A percentile compares a stretch with the other conserved stretches of the same genome.
Conservation (phyloP, 2,113 vertebrate species). For the Edolisoma coerulescens region DNA sequence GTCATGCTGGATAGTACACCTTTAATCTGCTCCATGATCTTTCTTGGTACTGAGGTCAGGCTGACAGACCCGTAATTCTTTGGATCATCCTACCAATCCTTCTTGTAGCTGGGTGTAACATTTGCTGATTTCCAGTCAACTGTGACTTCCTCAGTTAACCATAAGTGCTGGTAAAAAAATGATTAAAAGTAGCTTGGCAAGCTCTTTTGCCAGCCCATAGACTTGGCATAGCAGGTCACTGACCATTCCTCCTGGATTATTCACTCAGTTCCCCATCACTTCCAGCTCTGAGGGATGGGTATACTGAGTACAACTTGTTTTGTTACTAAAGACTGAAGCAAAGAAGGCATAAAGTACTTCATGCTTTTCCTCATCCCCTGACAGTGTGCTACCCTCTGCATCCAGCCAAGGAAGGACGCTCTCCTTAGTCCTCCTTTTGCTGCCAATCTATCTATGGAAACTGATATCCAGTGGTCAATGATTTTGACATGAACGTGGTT, state of each 20-base stretch:
- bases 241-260: not conserved
- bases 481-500: accelerated
- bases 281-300: too few species aligned
- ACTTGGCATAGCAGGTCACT: not conserved
- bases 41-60: not conserved
- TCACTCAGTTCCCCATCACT: not conserved
- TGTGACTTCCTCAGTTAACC: not conserved
- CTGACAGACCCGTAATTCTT: not conserved
- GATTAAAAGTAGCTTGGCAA: not conserved
- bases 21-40: not conserved
- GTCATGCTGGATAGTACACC: not conserved
- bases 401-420: not conserved
- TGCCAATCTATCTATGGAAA: not conserved
- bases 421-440: not conserved
- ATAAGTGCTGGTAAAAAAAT: not conserved
- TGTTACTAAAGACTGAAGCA: not conserved
- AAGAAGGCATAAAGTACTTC: not conserved
- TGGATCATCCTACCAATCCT: not conserved
- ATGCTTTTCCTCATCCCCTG: not conserved
- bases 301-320: not conserved
- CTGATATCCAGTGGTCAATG: not conserved
- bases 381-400: not conserved
- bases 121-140: not conserved
- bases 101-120: not conserved
- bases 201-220: not conserved